These are phyloP conservation scores for Melieria crassipennis DNA, from an alignment of 2,888 invertebrate species.

Conservation along the genomic window DNA sequence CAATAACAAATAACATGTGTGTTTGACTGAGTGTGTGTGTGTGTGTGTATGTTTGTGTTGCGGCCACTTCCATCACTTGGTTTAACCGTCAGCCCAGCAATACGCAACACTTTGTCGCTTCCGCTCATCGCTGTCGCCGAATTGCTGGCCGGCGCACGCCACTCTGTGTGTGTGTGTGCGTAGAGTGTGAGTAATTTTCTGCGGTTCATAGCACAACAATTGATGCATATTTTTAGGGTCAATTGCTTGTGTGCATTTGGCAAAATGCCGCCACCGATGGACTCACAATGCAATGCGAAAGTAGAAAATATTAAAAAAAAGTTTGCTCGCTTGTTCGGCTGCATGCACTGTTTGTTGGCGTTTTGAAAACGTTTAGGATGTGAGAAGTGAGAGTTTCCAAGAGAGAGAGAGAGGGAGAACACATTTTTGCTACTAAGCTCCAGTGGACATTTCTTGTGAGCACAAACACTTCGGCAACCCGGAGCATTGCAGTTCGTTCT, in stretches of 20 bases:
- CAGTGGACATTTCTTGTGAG: no score
- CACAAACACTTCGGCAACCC: no score
- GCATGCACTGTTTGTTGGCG: no score
- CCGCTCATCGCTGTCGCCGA: no score
- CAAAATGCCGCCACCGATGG: conserved; percentile 16
- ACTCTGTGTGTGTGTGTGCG: conserved; percentile 3
- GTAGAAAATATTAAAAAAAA: no score
- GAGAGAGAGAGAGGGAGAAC: conserved; percentile 5
- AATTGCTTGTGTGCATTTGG: conserved; percentile 26
- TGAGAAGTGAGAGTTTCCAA: not conserved
- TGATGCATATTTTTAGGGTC: conserved; percentile 31
- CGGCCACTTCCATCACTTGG: not conserved
- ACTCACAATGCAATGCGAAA: no score
- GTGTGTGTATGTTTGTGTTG: not conserved
- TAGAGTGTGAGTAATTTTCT: conserved; percentile 32
- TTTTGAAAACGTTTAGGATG: conserved; percentile 1
- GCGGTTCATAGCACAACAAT: conserved; percentile 26
- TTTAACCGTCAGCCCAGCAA: no score
- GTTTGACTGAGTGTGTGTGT: not conserved
- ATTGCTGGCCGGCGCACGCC: not conserved
- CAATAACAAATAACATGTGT: no score
- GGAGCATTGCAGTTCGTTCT: no score
- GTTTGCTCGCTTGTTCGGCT: no score
- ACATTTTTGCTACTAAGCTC: not conserved
- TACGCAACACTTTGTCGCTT: no score